Evolutionary conservation across 2,797 vertebrate species (phyloP), one percentile per base, ranked within the genome.

Genomic region (Microctenopoma lineatum): DNA sequence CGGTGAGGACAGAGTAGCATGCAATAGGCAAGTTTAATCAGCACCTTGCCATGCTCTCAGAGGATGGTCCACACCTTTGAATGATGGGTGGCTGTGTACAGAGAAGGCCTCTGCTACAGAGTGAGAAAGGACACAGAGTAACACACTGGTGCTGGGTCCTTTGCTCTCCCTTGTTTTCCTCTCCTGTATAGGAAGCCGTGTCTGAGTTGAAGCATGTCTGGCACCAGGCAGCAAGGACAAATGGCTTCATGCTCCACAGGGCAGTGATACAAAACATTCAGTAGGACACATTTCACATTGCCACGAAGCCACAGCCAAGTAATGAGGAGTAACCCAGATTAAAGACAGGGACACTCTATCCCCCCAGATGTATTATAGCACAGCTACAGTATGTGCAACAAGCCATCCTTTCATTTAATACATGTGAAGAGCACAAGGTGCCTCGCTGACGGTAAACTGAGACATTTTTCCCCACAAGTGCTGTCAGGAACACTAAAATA

Each of bases 11-110:
- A 55, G 76, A 81, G 83, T 29, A 66, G 73, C 61, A 39, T 70
- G 80, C 78, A 85, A 84, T 42, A 59, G 87, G 87, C 80, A 84
- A 81, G 81, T 92, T 92, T 92, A 92, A 92, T 92, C 89, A 89
- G 89, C n/a, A 46, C 66, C 87, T 87, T 84, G 81, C 83, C 73
- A 77, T 61, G 66, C 81, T 89, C 84, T 90, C 77, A 13, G 77
- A 88, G 79, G 89, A 85, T 65, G 74, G 83, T 84, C 68, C 66
- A 74, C 73, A 84, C 75, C 74, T 84, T 68, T 88, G 79, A 89
- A 80, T 83, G 86, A 88, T 85, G 80, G 83, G 62, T 38, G 26
- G 69, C 27, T 60, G 78, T 64, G 63, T 67, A 59, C 59, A 75
- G 76, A 78, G 66, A 64, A 54, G 78, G 70, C 46, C 45, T 59